phyloP scores from a whole-genome alignment of 2,888 invertebrate genomes.

The Griposia aprilina region DNA sequence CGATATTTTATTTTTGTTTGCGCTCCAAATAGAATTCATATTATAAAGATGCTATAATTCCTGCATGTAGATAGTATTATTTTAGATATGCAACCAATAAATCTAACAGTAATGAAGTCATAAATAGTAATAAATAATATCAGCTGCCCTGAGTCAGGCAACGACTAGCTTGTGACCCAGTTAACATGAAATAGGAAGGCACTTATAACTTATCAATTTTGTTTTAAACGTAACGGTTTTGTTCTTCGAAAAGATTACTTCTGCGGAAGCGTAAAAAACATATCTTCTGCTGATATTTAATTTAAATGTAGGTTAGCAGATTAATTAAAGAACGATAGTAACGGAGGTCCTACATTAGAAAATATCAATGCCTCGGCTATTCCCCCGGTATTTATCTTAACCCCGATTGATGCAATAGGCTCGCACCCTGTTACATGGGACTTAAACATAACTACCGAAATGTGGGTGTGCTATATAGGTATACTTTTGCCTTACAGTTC shows the following conservation, averaged over 20 bases:
- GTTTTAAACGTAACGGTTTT: conserved; percentile 43
- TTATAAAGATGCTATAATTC: background rate
- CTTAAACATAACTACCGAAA: no score
- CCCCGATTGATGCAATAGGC: background rate
- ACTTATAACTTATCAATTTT: conserved; percentile 41
- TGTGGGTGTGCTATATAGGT: background rate
- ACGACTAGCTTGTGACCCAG: conserved; percentile 57
- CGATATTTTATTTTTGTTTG: conserved; percentile 50
- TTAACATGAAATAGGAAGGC: conserved; percentile 42
- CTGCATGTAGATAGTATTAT: background rate
- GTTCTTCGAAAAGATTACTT: conserved; percentile 29
- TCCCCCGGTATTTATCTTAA: background rate
- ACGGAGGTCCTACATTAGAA: background rate
- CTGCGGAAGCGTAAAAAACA: background rate
- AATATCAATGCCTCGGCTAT: background rate
- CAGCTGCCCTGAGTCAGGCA: conserved; percentile 31
- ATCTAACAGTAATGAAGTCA: conserved; percentile 49
- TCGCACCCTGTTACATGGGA: no score
- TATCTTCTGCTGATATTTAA: conserved; percentile 5
- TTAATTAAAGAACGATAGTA: conserved; percentile 4
- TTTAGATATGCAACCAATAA: conserved; percentile 29
- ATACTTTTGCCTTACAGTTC: background rate
- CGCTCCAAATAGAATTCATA: conserved; percentile 18
- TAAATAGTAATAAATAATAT: conserved; percentile 35
- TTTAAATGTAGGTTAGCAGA: conserved; percentile 22